phyloP scores from a whole-genome alignment of 2,888 invertebrate species.

The Rhagium mordax region DNA sequence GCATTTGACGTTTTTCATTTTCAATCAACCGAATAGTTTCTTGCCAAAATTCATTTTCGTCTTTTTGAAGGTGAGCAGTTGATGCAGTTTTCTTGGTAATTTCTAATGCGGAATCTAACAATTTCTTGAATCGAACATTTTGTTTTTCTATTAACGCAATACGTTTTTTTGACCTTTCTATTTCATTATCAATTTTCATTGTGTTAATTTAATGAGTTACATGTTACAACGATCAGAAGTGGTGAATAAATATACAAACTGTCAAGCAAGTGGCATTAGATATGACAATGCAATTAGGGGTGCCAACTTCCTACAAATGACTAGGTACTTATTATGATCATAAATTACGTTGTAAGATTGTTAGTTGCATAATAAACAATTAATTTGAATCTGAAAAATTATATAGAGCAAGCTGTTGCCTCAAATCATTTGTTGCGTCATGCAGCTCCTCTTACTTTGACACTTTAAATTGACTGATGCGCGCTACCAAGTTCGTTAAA shows the following conservation, averaged over 20 bases:
- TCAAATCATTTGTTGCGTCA: too few species aligned
- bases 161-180: slow-evolving; percentile 50
- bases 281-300: neutral
- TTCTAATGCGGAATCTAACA: slow-evolving; percentile 53
- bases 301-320: neutral
- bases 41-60: slow-evolving; percentile 48
- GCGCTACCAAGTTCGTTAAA: too few species aligned
- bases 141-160: slow-evolving; percentile 50
- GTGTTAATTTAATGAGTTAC: slow-evolving; percentile 22
- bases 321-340: too few species aligned
- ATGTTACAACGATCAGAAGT: slow-evolving; percentile 16
- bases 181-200: slow-evolving; percentile 57
- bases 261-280: slow-evolving; percentile 4
- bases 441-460: too few species aligned
- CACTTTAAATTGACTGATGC: too few species aligned
- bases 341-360: too few species aligned
- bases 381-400: too few species aligned
- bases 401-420: too few species aligned
- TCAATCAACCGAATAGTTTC: slow-evolving; percentile 52
- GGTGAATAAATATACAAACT: neutral
- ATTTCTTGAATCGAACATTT: slow-evolving; percentile 51
- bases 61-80: slow-evolving; percentile 32
- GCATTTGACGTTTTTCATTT: slow-evolving; percentile 49
- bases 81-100: slow-evolving; percentile 42
- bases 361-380: too few species aligned